Conservation (phyloP, 2,888 invertebrate genomes). For the Amphipyra berbera region DNA sequence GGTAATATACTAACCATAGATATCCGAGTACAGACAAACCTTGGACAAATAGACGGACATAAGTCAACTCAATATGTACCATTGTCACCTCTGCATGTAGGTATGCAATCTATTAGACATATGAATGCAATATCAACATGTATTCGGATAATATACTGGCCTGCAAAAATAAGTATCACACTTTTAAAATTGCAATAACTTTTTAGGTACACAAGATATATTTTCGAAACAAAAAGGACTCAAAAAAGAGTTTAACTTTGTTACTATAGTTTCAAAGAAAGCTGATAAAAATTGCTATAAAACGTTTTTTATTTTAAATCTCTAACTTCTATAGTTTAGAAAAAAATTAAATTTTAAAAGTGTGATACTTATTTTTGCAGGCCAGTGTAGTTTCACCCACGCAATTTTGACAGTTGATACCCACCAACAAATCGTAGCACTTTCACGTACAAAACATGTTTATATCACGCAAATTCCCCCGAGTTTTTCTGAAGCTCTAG, state of each 20-base stretch:
- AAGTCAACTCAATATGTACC: background rate
- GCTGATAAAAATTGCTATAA: too few relatives aligned
- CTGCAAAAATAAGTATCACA: too few relatives aligned
- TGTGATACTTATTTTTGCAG: too few relatives aligned
- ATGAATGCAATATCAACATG: slow-evolving; percentile 12
- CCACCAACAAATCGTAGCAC: slow-evolving; percentile 28
- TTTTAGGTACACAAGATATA: too few relatives aligned
- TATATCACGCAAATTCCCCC: slow-evolving; percentile 26
- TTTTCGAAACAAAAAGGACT: too few relatives aligned
- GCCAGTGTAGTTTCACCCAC: slow-evolving; percentile 17
- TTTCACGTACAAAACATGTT: slow-evolving; percentile 25
- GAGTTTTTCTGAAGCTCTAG: slow-evolving; percentile 31
- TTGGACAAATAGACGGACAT: background rate
- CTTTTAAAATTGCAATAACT: too few relatives aligned
- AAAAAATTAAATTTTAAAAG: too few relatives aligned
- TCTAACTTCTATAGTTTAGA: too few relatives aligned
- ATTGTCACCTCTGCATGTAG: background rate
- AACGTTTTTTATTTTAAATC: too few relatives aligned
- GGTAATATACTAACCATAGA: background rate
- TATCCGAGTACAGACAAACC: background rate
- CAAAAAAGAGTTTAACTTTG: too few relatives aligned
- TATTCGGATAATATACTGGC: too few relatives aligned
- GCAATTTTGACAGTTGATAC: slow-evolving; percentile 19
- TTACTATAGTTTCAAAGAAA: too few relatives aligned
- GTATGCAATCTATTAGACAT: slow-evolving; percentile 2